Conservation (phyloP, 2,888 invertebrate genomes). For the Machimus atricapillus region DNA sequence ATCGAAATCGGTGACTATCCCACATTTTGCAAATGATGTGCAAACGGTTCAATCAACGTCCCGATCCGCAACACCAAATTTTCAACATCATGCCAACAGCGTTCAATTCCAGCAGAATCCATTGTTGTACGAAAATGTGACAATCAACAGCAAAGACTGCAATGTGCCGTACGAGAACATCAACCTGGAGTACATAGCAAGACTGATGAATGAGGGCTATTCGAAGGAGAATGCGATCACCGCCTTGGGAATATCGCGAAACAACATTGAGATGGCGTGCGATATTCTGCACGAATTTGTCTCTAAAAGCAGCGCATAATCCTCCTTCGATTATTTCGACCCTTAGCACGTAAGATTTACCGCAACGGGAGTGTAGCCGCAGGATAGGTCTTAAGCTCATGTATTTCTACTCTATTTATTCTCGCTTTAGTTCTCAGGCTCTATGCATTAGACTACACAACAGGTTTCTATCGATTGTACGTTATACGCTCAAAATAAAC, state of each 20-base stretch:
- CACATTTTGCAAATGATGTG: conserved; percentile 41
- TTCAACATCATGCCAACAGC: conserved; percentile 49
- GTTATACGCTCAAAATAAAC: conserved; percentile 31
- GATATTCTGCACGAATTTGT: conserved; percentile 93
- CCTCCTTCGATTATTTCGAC: neutral
- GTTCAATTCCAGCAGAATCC: conserved; percentile 47
- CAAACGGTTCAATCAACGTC: conserved; percentile 22
- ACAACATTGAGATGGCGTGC: conserved; percentile 95
- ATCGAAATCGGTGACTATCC: conserved; percentile 46
- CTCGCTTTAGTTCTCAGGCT: conserved; percentile 31
- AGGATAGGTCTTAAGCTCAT: conserved; percentile 23
- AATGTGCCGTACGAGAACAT: conserved; percentile 84
- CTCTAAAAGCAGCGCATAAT: conserved; percentile 64
- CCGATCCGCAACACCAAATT: conserved; percentile 29
- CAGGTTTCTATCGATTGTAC: conserved; percentile 34
- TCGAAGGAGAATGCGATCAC: conserved; percentile 89
- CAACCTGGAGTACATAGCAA: conserved; percentile 88
- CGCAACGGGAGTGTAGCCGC: conserved; percentile 8
- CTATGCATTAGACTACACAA: conserved; percentile 17
- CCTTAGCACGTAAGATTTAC: neutral
- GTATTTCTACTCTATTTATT: conserved; percentile 38
- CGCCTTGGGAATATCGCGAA: conserved; percentile 89
- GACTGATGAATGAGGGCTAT: conserved; percentile 88
- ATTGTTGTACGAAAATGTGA: conserved; percentile 63
- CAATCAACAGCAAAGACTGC: conserved; percentile 63